Evolutionary conservation across 1,140 invertebrate species (phyloP).

Genomic region (Trachymyrmex septentrionalis): DNA sequence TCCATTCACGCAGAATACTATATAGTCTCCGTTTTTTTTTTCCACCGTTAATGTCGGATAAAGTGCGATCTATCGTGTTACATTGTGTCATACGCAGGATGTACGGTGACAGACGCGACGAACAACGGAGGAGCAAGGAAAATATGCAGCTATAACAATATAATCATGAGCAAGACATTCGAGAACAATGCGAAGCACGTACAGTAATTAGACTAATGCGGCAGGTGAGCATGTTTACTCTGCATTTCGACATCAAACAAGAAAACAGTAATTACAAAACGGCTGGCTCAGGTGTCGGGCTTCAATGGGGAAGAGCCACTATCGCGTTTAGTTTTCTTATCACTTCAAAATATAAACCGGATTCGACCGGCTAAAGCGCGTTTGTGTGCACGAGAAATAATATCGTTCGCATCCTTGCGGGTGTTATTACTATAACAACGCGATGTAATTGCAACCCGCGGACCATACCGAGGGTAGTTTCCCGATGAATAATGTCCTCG

Average conservation of each 20-base stretch:
- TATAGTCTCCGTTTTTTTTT: conserved; percentile 26
- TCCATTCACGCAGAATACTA: not conserved
- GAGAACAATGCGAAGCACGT: conserved; percentile 6
- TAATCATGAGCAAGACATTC: not conserved
- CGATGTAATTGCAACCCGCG: not conserved
- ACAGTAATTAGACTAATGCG: conserved; percentile 1
- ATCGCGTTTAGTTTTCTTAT: not conserved
- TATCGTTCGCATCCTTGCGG: not conserved
- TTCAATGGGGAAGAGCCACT: not conserved
- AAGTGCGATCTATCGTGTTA: conserved; percentile 6
- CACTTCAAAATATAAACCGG: conserved; percentile 8
- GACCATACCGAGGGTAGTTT: not conserved
- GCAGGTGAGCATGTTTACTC: conserved; percentile 11
- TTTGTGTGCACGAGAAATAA: not conserved
- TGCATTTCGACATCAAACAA: not conserved
- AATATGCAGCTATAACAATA: conserved; percentile 18
- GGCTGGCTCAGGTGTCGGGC: conserved; percentile 8
- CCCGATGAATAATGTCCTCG: not conserved
- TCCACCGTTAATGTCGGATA: not conserved
- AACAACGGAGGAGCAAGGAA: not conserved
- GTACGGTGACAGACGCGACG: not conserved
- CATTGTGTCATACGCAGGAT: not conserved
- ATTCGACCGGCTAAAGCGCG: not conserved
- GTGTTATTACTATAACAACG: not conserved
- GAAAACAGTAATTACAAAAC: not conserved